Conservation (phyloP, 2,888 invertebrate species). For the Neoaliturus tenellus region DNA sequence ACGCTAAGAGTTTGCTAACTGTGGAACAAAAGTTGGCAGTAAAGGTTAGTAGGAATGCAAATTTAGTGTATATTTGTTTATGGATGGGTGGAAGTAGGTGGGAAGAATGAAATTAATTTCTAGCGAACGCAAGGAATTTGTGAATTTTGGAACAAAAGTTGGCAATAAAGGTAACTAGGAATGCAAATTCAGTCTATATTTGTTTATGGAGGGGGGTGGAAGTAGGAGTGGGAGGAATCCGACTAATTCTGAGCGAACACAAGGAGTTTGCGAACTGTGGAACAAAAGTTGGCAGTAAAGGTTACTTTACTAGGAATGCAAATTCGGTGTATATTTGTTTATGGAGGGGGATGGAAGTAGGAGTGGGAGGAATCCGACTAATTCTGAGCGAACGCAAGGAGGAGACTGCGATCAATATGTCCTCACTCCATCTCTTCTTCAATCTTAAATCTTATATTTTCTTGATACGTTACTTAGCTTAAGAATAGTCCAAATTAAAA, state of each 20-base stretch:
- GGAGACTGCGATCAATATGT: constrained; percentile 45
- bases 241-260: background rate
- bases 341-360: background rate
- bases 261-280: background rate
- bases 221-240: background rate
- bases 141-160: background rate
- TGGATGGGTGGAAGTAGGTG: background rate
- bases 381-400: constrained; percentile 49
- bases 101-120: background rate
- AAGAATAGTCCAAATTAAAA: background rate
- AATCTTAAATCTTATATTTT: constrained; percentile 46
- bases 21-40: too few species aligned
- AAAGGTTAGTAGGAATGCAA: background rate
- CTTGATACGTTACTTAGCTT: background rate
- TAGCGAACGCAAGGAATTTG: background rate
- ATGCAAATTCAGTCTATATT: background rate
- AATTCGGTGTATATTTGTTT: constrained; percentile 34
- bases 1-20: too few species aligned
- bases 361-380: constrained; percentile 37
- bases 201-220: background rate
- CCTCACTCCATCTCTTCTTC: constrained; percentile 30
- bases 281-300: constrained; percentile 5
- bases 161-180: background rate
- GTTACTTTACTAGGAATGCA: constrained; percentile 38
- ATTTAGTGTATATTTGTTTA: background rate